A percentile compares a stretch with the other conserved stretches of the same genome.
phyloP scores from a whole-genome alignment of 2,113 vertebrate genomes.

The Engystomops pustulosus region DNA sequence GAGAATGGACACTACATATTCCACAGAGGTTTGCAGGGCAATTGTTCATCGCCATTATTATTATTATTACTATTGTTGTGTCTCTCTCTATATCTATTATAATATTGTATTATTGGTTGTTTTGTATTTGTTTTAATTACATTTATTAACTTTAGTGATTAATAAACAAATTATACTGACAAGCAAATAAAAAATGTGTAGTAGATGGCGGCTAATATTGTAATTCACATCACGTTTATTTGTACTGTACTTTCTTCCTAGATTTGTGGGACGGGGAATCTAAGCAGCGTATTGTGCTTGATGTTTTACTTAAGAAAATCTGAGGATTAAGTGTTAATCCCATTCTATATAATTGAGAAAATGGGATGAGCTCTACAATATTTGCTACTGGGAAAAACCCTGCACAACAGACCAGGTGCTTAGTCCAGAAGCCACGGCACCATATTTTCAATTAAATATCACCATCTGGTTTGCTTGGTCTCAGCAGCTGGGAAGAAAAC shows the following conservation, averaged over 20 bases:
- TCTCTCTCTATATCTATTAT: no score
- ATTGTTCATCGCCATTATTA: no score
- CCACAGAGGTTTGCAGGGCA: no score
- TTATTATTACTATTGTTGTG: no score
- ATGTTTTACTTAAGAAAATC: conserved; percentile 43
- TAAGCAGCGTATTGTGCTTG: conserved; percentile 28
- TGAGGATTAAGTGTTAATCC: conserved; percentile 37
- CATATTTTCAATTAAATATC: conserved; percentile 38
- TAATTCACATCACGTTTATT: not conserved
- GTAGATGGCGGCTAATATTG: not conserved
- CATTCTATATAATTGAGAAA: conserved; percentile 13
- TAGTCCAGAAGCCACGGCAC: not conserved
- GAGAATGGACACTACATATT: no score
- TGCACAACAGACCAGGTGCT: conserved; percentile 21
- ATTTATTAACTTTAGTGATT: not conserved
- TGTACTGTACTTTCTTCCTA: not conserved
- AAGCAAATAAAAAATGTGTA: not conserved
- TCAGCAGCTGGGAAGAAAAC: conserved; percentile 36
- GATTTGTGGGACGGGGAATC: conserved; percentile 37
- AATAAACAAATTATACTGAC: not conserved
- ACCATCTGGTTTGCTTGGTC: conserved; percentile 43
- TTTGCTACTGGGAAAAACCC: conserved; percentile 5
- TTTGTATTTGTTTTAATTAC: no score
- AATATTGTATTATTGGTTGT: no score
- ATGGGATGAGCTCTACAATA: conserved; percentile 27